Evolutionary conservation across 35 echinoderm and acorn worm genomes (phyloP).

Genomic region (Patiria miniata): DNA sequence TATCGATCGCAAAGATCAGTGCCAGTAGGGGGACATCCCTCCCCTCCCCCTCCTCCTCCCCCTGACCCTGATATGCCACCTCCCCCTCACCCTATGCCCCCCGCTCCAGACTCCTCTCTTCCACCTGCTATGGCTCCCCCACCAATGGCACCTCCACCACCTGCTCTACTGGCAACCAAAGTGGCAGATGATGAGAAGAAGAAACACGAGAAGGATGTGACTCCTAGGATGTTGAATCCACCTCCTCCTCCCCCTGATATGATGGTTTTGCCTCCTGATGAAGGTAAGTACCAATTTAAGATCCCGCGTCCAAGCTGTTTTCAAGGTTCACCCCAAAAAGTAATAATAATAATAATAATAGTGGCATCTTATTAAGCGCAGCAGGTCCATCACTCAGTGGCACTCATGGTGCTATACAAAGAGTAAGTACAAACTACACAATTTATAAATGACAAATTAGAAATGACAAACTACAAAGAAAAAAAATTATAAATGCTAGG

Average conservation of each 20-base stretch:
- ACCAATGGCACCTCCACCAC: background rate
- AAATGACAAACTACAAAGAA: no score
- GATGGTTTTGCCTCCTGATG: background rate
- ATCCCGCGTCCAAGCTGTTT: no score
- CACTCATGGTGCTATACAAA: no score
- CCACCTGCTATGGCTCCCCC: background rate
- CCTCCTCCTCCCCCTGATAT: conserved; percentile 37
- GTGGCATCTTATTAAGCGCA: no score
- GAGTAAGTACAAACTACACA: no score
- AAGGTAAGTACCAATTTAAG: background rate
- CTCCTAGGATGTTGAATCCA: background rate
- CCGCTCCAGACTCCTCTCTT: no score
- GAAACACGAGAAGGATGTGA: background rate
- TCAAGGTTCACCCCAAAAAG: no score
- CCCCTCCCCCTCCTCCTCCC: conserved; percentile 24
- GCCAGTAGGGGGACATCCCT: background rate
- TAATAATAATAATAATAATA: no score
- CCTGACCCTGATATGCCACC: background rate
- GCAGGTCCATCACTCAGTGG: no score
- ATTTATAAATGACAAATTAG: no score
- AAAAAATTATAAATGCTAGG: no score
- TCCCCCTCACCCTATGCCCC: background rate
- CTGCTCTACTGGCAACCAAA: background rate
- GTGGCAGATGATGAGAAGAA: background rate
- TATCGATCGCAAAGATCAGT: background rate